Evolutionary conservation across 1,140 invertebrate genomes (phyloP).

Genomic region (Phthorimaea operculella): DNA sequence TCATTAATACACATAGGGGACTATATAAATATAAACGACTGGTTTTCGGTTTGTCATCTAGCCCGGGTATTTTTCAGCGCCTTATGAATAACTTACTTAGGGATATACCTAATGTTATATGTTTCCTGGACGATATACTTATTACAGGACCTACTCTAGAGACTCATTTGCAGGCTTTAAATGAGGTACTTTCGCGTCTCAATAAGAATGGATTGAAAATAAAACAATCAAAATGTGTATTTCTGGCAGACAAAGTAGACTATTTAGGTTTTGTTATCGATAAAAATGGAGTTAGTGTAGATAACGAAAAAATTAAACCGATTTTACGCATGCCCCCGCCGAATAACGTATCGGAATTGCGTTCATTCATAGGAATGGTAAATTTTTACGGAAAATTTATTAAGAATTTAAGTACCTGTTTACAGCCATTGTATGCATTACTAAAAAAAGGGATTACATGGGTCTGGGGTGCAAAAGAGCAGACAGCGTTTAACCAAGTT

Average conservation of each 20-base stretch:
- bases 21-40: constrained; percentile 7
- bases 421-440: constrained; percentile 3
- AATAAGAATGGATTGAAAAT: not conserved
- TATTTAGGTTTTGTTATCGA: constrained; percentile 14
- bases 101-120: not conserved
- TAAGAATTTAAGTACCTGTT: not conserved
- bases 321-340: not conserved
- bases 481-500: constrained; percentile 2
- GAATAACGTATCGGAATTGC: not conserved
- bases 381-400: constrained; percentile 12
- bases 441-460: constrained; percentile 6
- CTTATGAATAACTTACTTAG: not conserved
- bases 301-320: constrained; percentile 6
- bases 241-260: constrained; percentile 4
- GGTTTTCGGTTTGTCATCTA: constrained; percentile 3
- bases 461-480: not conserved
- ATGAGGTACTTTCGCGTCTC: not conserved
- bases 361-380: constrained; percentile 12
- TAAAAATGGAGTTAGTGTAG: constrained; percentile 4
- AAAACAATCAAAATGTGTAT: constrained; percentile 11
- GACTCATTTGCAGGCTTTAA: not conserved
- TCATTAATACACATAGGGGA: constrained; percentile 9
- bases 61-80: not conserved
- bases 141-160: not conserved
- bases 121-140: constrained; percentile 11